Base-by-base conservation (phyloP, 1,140 invertebrate species). In the Acromyrmex echinatior region DNA sequence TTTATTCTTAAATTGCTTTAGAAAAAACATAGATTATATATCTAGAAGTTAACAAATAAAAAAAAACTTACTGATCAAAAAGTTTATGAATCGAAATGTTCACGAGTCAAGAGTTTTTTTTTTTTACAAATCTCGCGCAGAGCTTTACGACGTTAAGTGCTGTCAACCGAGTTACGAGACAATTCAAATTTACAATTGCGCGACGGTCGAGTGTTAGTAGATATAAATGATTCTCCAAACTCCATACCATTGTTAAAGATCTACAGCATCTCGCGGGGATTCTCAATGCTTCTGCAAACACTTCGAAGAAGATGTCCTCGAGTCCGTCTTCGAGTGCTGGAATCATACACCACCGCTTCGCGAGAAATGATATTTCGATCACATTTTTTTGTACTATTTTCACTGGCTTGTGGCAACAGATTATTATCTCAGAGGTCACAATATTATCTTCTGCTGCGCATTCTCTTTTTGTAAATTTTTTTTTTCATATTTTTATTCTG, bases 201-300 rank as follows among this genome's bases (percentile, higher is more conserved):
- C 60, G 35, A 80, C 10, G 14, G 53, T 63, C 70, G 39, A 84
- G 80, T 76, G 39, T 76, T 76, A 51, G 56, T 62, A 63, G 70
- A 62, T 84, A 74, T 63, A 76, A 84, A 84, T 84, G 39, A 84
- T 74, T 74, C 56, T 76, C 39, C 70, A 74, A 84, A 84, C 56
- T 81, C 25, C 56, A 31, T 18, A 21, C 68, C 4, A 51, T 84
- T 84, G 80, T 84, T 84, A 62, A 51, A 62, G 56, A 76, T 74
- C 28, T 21, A 63, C n/a, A n/a, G 21, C 56, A 35, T 62, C 56
- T 62, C 70, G 39, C 56, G 70, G 25, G 58, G 6, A 62, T 74
- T 84, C 56, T 65, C 70, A 31, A 63, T 63, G 70, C 80, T 63
- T 74, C 28, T 16, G 58, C 70, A 84, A 84, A 84, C 28, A 82